A percentile compares a stretch with the other conserved stretches of the same genome.
phyloP scores from a whole-genome alignment of 2,113 vertebrate genomes.

The Cheilinus undulatus region DNA sequence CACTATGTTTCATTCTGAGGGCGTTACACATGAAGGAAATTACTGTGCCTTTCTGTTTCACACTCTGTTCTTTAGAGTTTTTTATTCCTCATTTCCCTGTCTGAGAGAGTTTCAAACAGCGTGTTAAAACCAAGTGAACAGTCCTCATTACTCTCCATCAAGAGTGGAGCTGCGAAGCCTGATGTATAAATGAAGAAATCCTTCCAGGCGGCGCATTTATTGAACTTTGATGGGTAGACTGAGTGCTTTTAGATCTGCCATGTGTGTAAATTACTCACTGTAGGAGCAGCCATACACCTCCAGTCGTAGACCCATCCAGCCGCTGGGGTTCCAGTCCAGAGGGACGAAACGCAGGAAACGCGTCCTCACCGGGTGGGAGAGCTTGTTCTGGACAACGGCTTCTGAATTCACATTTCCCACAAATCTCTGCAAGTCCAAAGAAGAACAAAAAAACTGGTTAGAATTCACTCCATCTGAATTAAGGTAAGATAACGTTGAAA shows the following conservation, averaged over 20 bases:
- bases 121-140: constrained; percentile 1
- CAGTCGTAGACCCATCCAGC: constrained; percentile 88
- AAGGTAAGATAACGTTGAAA: too few species aligned
- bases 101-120: neutral
- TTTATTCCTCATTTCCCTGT: constrained; percentile 1
- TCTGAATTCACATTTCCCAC: constrained; percentile 90
- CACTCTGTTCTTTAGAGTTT: neutral
- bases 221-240: constrained; percentile 3
- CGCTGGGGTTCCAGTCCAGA: constrained; percentile 86
- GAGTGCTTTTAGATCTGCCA: constrained; percentile 13
- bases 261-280: constrained; percentile 84
- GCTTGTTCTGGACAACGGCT: constrained; percentile 88
- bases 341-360: constrained; percentile 91
- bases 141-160: constrained; percentile 30
- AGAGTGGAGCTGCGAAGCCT: neutral
- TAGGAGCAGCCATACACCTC: constrained; percentile 92
- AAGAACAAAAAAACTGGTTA: neutral
- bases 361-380: constrained; percentile 87
- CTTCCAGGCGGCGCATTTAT: neutral
- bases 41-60: neutral
- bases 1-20: too few species aligned
- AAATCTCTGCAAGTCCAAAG: constrained; percentile 82
- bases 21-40: too few species aligned
- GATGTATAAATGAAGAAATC: constrained; percentile 19
- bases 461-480: too few species aligned